Percentiles rank a stretch among this genome's conserved stretches.
Evolutionary conservation across 2,888 invertebrate species (phyloP).

Genomic region (Geotrupes spiniger): DNA sequence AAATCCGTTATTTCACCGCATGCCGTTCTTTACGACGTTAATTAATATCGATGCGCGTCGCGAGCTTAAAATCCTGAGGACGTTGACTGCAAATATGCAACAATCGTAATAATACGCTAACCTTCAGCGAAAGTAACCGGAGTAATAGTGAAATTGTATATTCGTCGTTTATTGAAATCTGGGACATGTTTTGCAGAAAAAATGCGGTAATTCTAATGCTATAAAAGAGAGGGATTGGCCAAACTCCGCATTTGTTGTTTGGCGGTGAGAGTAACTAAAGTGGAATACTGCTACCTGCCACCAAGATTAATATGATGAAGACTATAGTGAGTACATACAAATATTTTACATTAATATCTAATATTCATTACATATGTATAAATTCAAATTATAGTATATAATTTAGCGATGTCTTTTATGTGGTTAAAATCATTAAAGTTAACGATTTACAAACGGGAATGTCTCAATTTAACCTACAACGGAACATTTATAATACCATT

Average conservation of each 20-base stretch:
- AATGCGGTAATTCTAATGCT: conserved; percentile 26
- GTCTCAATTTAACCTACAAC: no score
- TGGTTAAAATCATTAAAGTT: no score
- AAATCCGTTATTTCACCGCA: no score
- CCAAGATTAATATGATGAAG: conserved; percentile 19
- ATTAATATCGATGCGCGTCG: no score
- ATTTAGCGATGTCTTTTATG: no score
- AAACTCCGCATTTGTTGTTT: conserved; percentile 26
- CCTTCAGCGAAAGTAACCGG: conserved; percentile 31
- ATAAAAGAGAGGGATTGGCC: conserved; percentile 30
- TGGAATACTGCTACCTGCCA: conserved; percentile 12
- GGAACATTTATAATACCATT: background rate
- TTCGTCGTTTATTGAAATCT: conserved; percentile 28
- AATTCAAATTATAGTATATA: no score
- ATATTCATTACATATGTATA: no score
- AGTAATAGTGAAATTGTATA: conserved; percentile 28
- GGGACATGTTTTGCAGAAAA: conserved; percentile 29
- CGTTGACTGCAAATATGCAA: conserved; percentile 4
- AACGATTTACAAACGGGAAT: no score
- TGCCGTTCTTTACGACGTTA: no score
- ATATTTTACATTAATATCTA: no score
- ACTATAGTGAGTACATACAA: conserved; percentile 23
- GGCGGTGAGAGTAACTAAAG: conserved; percentile 28
- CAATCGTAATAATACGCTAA: conserved; percentile 24
- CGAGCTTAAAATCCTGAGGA: conserved; percentile 1